A percentile compares a stretch with the other conserved stretches of the same genome.
Evolutionary conservation across 2,113 vertebrate species (phyloP).

Genomic region (Otocyon megalotis): DNA sequence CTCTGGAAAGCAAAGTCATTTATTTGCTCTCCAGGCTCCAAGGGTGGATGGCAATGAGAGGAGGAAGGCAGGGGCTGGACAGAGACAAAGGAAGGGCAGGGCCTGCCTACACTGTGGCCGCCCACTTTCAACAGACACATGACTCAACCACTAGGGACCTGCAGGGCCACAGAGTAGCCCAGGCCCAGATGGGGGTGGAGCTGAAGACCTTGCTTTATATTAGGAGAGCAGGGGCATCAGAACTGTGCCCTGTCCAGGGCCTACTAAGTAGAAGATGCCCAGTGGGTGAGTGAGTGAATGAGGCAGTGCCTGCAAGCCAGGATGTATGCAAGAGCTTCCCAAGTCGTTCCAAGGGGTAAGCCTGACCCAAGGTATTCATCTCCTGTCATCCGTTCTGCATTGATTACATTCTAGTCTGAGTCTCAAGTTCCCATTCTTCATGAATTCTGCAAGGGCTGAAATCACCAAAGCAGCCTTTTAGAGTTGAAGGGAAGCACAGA

Average conservation of each 20-base stretch:
- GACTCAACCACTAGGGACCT: background rate
- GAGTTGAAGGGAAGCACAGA: background rate
- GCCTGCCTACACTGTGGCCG: background rate
- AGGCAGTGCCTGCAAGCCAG: background rate
- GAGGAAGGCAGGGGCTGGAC: background rate
- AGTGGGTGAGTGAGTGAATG: background rate
- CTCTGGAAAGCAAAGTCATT: background rate
- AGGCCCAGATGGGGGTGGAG: background rate
- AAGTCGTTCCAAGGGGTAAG: slow-evolving; percentile 29
- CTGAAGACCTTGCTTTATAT: background rate
- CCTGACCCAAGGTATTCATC: background rate
- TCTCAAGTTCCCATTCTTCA: background rate
- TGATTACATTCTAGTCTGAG: background rate
- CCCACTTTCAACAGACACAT: background rate
- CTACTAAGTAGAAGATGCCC: background rate
- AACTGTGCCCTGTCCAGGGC: background rate
- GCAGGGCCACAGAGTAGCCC: background rate
- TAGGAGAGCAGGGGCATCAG: background rate
- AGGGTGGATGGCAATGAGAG: background rate
- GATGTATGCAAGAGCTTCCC: background rate
- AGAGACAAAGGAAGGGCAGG: background rate
- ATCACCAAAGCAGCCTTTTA: background rate
- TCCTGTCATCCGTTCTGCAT: background rate
- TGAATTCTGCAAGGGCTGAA: background rate
- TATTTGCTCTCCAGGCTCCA: background rate